Conservation (phyloP, 1,140 invertebrate genomes). For the Drosophila kanapiae region DNA sequence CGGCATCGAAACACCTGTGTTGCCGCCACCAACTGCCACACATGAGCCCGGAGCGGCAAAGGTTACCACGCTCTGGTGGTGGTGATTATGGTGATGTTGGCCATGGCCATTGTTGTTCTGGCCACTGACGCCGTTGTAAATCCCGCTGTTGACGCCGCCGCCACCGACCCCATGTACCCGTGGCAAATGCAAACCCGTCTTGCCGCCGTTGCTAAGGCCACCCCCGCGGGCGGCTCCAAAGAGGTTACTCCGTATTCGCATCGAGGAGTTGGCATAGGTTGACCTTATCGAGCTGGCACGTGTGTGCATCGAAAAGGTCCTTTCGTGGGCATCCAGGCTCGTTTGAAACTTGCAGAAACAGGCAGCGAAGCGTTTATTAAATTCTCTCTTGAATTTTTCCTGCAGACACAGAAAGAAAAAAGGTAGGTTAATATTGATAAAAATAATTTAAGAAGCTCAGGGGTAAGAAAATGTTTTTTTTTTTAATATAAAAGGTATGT, state of each 20-base stretch:
- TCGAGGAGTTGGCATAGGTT: conserved; percentile 77
- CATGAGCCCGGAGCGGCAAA: conserved; percentile 49
- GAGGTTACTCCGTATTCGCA: conserved; percentile 79
- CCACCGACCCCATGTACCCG: conserved; percentile 9
- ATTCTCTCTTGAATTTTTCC: conserved; percentile 91
- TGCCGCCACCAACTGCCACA: not conserved
- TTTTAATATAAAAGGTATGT: no score
- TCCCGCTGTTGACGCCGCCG: conserved; percentile 29
- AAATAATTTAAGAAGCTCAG: no score
- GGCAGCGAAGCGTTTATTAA: conserved; percentile 88
- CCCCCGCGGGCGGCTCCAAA: conserved; percentile 33
- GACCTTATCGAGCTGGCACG: conserved; percentile 80
- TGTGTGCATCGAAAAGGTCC: conserved; percentile 83
- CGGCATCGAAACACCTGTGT: conserved; percentile 34
- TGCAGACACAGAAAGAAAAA: conserved; percentile 60
- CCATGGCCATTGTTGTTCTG: conserved; percentile 51
- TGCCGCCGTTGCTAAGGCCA: conserved; percentile 20
- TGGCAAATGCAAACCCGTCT: conserved; percentile 36
- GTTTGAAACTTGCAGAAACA: conserved; percentile 80
- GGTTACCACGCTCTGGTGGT: conserved; percentile 66
- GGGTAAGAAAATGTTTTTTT: no score
- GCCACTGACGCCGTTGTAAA: conserved; percentile 18
- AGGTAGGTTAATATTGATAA: no score
- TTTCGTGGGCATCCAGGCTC: conserved; percentile 67
- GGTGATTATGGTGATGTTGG: conserved; percentile 21